Conservation (phyloP, 2,797 vertebrate species). For the Siniperca undulata region DNA sequence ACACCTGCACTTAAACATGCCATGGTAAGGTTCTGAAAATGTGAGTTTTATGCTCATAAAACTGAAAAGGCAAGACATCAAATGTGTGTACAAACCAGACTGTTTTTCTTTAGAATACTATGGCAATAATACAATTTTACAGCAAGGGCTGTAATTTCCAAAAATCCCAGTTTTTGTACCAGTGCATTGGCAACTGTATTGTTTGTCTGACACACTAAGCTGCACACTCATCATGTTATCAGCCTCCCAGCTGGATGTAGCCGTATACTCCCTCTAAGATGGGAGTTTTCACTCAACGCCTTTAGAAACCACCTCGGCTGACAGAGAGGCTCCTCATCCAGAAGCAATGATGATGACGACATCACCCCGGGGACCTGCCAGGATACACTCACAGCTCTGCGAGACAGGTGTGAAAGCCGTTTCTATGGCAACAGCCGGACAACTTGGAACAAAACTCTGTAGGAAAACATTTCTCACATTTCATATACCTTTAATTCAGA, state of each 20-base stretch:
- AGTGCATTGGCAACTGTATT: constrained; percentile 31
- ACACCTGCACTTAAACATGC: constrained; percentile 45
- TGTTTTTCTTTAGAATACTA: constrained; percentile 35
- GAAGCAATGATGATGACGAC: constrained; percentile 35
- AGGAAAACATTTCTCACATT: constrained; percentile 51
- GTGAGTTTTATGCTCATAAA: constrained; percentile 24
- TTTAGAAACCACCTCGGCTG: constrained; percentile 40
- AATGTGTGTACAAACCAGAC: constrained; percentile 37
- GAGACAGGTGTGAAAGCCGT: constrained; percentile 60
- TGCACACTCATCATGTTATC: constrained; percentile 52
- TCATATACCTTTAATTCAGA: constrained; percentile 42
- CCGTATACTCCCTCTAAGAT: constrained; percentile 43
- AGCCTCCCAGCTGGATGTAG: constrained; percentile 47
- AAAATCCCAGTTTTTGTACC: constrained; percentile 43
- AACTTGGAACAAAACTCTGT: constrained; percentile 43
- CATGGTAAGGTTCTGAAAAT: no score
- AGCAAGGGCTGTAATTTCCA: constrained; percentile 28
- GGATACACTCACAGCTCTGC: constrained; percentile 40
- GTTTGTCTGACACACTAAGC: constrained; percentile 46
- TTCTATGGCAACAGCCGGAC: constrained; percentile 43
- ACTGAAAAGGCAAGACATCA: constrained; percentile 16
- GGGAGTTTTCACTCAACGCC: constrained; percentile 63
- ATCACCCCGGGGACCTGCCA: constrained; percentile 14
- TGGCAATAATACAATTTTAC: constrained; percentile 37
- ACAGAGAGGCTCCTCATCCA: constrained; percentile 40